A percentile compares a stretch with the other conserved stretches of the same genome.
phyloP scores from a whole-genome alignment of 2,113 vertebrate species.

The Alces alces region DNA sequence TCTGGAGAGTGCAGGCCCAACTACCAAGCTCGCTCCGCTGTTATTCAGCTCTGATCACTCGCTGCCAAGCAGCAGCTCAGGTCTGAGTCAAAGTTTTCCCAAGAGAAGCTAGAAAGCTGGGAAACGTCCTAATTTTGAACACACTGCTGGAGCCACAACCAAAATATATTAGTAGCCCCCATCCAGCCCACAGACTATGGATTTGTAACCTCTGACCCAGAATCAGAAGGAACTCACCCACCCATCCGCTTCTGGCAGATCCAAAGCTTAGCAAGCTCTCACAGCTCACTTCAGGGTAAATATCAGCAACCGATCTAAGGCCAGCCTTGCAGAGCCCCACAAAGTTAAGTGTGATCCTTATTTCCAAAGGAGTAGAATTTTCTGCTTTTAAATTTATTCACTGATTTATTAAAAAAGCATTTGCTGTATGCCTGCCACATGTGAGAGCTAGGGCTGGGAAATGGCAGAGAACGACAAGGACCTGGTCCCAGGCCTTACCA shows the following conservation, averaged over 20 bases:
- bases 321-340: not conserved
- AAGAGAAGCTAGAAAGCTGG: not conserved
- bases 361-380: not conserved
- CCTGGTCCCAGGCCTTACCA: not conserved
- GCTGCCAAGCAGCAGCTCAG: not conserved
- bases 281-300: not conserved
- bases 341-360: not conserved
- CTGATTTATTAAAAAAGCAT: not conserved
- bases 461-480: not conserved
- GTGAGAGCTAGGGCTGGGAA: not conserved
- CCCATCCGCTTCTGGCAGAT: not conserved
- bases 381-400: not conserved
- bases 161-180: not conserved
- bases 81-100: not conserved
- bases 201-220: not conserved
- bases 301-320: not conserved
- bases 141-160: not conserved
- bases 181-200: not conserved
- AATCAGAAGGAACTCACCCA: not conserved
- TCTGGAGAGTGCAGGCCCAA: not conserved
- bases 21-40: too few species aligned
- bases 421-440: not conserved
- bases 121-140: not conserved
- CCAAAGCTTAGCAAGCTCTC: not conserved
- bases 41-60: not conserved